A percentile compares a stretch with the other conserved stretches of the same genome.
These are phyloP conservation scores for Ginglymostoma cirratum DNA, from an alignment of 2,113 vertebrate genomes.

Conservation along the genomic window DNA sequence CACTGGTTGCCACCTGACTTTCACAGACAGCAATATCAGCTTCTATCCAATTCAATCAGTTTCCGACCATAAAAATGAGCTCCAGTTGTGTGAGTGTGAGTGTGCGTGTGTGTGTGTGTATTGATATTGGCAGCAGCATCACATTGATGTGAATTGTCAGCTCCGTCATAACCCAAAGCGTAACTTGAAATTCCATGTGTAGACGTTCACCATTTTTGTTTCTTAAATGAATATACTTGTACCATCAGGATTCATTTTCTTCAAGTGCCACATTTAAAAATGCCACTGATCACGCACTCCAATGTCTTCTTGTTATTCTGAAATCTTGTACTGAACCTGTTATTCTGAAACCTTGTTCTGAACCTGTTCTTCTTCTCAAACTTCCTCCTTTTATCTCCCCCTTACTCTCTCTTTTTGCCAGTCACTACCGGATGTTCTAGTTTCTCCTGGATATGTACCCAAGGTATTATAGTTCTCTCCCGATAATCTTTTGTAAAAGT, in stretches of 20 bases:
- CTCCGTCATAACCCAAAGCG: neutral
- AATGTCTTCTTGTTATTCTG: too few species aligned
- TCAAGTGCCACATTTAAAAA: too few species aligned
- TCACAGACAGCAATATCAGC: neutral
- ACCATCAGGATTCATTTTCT: too few species aligned
- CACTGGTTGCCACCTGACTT: neutral
- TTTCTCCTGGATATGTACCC: neutral
- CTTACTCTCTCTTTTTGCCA: neutral
- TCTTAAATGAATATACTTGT: neutral
- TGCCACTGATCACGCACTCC: too few species aligned
- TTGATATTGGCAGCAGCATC: neutral
- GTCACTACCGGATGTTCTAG: neutral
- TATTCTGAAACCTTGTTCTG: too few species aligned
- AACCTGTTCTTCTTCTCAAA: too few species aligned
- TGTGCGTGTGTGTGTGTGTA: neutral
- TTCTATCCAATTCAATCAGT: neutral
- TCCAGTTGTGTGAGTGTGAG: neutral
- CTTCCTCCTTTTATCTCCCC: neutral
- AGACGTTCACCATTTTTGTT: neutral
- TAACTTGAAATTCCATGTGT: neutral
- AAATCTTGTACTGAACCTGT: too few species aligned
- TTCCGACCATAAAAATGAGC: neutral
- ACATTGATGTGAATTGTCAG: neutral
- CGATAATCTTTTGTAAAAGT: neutral
- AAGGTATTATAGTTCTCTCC: neutral